phyloP scores from a whole-genome alignment of 1,140 invertebrate species.

The Teleopsis dalmanni region DNA sequence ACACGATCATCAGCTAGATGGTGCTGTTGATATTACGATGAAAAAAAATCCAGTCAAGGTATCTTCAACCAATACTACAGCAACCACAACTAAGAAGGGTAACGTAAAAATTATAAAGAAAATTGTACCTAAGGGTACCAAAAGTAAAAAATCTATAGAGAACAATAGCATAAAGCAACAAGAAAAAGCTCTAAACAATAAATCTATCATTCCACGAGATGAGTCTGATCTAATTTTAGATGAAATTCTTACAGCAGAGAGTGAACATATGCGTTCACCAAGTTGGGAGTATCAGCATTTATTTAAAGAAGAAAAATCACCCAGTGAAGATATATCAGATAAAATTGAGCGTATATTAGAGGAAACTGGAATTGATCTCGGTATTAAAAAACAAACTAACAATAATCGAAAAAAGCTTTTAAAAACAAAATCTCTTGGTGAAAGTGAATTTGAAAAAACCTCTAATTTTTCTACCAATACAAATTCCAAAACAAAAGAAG shows the following conservation, averaged over 20 bases:
- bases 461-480: constrained; percentile 1
- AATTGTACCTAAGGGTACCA: constrained; percentile 36
- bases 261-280: constrained; percentile 24
- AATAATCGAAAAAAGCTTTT: constrained; percentile 18
- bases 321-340: constrained; percentile 37
- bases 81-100: constrained; percentile 19
- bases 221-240: constrained; percentile 33
- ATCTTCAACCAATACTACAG: constrained; percentile 2
- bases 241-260: constrained; percentile 28
- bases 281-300: constrained; percentile 35
- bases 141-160: constrained; percentile 22
- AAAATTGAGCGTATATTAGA: constrained; percentile 38
- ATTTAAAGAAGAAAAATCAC: constrained; percentile 38
- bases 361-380: constrained; percentile 31
- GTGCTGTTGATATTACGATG: constrained; percentile 33
- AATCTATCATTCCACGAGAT: constrained; percentile 19
- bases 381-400: constrained; percentile 18
- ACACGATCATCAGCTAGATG: constrained; percentile 37
- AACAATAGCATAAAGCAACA: background rate
- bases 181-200: background rate
- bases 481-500: constrained; percentile 5
- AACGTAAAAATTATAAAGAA: constrained; percentile 37
- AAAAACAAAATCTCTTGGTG: constrained; percentile 37
- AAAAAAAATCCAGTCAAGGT: constrained; percentile 21
- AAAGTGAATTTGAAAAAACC: constrained; percentile 27